phyloP scores from a whole-genome alignment of 1,140 invertebrate genomes.

The Notospermus geniculatus region DNA sequence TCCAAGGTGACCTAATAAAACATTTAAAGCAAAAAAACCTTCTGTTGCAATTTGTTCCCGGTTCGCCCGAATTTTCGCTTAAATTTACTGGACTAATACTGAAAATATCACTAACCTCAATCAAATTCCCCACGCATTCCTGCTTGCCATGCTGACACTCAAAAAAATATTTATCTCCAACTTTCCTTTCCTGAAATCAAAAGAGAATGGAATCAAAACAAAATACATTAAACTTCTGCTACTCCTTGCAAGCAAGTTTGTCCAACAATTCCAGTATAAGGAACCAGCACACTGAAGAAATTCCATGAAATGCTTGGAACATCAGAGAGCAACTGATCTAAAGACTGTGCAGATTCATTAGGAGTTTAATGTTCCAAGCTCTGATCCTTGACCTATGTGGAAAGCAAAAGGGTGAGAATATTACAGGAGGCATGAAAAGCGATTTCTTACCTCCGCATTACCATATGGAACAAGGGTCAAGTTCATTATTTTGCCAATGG shows the following conservation, averaged over 20 bases:
- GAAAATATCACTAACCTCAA: slow-evolving; percentile 69
- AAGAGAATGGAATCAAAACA: slow-evolving; percentile 9
- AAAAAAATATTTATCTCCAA: slow-evolving; percentile 58
- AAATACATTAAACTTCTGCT: neutral
- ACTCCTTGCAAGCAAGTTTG: too few relatives aligned
- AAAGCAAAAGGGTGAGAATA: too few relatives aligned
- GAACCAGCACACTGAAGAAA: too few relatives aligned
- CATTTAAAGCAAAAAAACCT: too few relatives aligned
- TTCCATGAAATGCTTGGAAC: neutral
- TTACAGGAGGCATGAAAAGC: too few relatives aligned
- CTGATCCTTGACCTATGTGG: neutral
- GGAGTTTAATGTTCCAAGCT: neutral
- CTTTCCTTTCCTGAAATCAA: slow-evolving; percentile 25
- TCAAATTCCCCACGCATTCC: slow-evolving; percentile 82
- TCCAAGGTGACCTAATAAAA: too few relatives aligned
- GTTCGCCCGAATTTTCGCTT: too few relatives aligned
- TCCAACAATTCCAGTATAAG: too few relatives aligned
- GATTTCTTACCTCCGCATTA: slow-evolving; percentile 74
- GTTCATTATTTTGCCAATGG: slow-evolving; percentile 45
- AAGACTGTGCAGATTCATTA: neutral
- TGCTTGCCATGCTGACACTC: slow-evolving; percentile 78
- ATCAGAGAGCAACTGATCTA: neutral
- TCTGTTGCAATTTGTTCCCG: too few relatives aligned
- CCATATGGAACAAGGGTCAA: slow-evolving; percentile 73
- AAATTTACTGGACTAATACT: too few relatives aligned